Conservation (phyloP, 1,140 invertebrate species). For the Papilio polyxenes region DNA sequence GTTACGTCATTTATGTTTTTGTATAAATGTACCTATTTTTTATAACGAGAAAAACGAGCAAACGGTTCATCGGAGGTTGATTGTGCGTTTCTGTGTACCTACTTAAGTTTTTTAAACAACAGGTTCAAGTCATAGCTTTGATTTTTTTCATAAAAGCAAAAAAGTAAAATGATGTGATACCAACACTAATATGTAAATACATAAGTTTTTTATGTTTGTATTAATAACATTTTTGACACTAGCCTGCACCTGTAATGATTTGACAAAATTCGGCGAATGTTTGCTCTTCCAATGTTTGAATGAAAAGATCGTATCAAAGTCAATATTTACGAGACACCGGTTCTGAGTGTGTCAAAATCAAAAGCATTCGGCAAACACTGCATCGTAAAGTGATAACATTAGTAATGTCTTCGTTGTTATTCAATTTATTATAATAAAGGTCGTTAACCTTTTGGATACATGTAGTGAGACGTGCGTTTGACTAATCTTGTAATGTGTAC, state of each 20-base stretch:
- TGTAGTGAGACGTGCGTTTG: constrained; percentile 35
- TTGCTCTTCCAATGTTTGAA: constrained; percentile 4
- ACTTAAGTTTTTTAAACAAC: neutral
- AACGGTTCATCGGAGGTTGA: neutral
- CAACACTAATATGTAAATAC: neutral
- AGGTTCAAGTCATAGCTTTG: neutral
- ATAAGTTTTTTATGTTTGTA: neutral
- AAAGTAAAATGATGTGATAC: neutral
- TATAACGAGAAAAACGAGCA: neutral
- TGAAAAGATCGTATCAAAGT: constrained; percentile 28
- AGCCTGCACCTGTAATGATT: constrained; percentile 39
- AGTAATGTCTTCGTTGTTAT: constrained; percentile 55
- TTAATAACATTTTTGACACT: neutral
- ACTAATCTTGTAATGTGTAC: constrained; percentile 39
- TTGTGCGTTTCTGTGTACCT: neutral
- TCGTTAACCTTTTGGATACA: constrained; percentile 48
- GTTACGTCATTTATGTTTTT: neutral
- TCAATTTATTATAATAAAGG: constrained; percentile 55
- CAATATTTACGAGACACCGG: constrained; percentile 48
- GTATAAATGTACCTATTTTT: neutral
- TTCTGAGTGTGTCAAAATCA: constrained; percentile 45
- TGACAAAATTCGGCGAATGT: constrained; percentile 26
- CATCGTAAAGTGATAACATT: constrained; percentile 64
- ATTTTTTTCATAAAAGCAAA: too few species aligned
- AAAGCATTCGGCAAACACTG: constrained; percentile 47